phyloP scores from a whole-genome alignment of 2,797 vertebrate species.

The Pseudochirops corinnae region DNA sequence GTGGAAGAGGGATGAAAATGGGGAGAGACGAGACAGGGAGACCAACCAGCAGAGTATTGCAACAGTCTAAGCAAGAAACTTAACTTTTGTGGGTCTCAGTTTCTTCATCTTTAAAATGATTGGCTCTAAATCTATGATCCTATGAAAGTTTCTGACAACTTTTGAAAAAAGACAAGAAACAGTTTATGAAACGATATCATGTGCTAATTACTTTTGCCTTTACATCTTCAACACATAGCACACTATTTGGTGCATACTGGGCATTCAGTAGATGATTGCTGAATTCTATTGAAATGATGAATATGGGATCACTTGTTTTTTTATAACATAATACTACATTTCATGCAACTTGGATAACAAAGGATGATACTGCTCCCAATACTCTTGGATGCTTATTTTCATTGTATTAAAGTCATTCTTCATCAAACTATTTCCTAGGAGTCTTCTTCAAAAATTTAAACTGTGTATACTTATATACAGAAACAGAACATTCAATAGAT shows the following conservation, averaged over 20 bases:
- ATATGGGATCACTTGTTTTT: background rate
- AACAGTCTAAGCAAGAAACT: too few species aligned
- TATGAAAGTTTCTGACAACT: background rate
- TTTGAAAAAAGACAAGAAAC: background rate
- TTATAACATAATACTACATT: background rate
- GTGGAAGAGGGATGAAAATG: background rate
- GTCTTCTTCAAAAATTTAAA: background rate
- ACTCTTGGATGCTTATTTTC: background rate
- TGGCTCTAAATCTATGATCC: background rate
- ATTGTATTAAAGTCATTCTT: background rate
- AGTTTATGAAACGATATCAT: background rate
- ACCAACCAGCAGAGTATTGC: background rate
- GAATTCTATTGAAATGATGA: background rate
- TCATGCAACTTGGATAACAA: background rate
- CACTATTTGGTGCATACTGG: background rate
- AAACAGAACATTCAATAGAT: background rate
- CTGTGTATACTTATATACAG: background rate
- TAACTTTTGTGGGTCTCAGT: background rate
- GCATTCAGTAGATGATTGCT: background rate
- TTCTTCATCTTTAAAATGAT: background rate
- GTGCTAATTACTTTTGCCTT: background rate
- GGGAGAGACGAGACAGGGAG: background rate
- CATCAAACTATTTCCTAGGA: background rate
- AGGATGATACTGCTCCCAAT: background rate
- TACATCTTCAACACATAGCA: background rate